Evolutionary conservation across 2,888 invertebrate genomes (phyloP).

Genomic region (Deroplatys truncata): DNA sequence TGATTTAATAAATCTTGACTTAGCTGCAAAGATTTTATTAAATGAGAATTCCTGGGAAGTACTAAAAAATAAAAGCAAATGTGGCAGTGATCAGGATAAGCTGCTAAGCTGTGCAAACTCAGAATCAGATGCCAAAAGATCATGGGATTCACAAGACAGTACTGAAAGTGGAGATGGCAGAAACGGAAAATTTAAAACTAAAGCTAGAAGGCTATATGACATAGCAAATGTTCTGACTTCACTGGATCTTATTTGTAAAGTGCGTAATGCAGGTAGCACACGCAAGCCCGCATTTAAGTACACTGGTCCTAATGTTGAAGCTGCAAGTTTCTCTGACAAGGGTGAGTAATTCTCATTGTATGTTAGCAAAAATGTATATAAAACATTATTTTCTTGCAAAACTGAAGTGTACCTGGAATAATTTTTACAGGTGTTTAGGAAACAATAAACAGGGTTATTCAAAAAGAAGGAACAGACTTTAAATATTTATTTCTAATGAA

Average conservation of each 20-base stretch:
- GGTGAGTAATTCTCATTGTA: background rate
- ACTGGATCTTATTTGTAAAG: slow-evolving; percentile 66
- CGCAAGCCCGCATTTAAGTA: slow-evolving; percentile 66
- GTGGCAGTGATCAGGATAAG: background rate
- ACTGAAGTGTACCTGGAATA: no score
- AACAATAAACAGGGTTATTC: no score
- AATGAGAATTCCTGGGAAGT: slow-evolving; percentile 39
- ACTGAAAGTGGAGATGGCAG: background rate
- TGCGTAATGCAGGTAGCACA: slow-evolving; percentile 54
- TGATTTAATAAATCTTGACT: slow-evolving; percentile 61
- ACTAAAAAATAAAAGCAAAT: background rate
- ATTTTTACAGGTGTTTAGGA: no score
- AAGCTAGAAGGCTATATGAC: slow-evolving; percentile 70
- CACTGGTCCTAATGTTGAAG: slow-evolving; percentile 48
- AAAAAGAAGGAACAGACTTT: no score
- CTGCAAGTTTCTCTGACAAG: background rate
- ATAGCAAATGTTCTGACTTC: slow-evolving; percentile 75
- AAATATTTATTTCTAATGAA: no score
- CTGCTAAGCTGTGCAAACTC: slow-evolving; percentile 37
- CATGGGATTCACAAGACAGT: slow-evolving; percentile 39
- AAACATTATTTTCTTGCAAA: no score
- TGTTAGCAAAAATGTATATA: no score
- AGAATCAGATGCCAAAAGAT: slow-evolving; percentile 46
- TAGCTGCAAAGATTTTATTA: slow-evolving; percentile 62
- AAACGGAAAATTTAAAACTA: slow-evolving; percentile 51